Evolutionary conservation across 2,797 vertebrate species (phyloP).

Genomic region (Urosaurus nigricauda): DNA sequence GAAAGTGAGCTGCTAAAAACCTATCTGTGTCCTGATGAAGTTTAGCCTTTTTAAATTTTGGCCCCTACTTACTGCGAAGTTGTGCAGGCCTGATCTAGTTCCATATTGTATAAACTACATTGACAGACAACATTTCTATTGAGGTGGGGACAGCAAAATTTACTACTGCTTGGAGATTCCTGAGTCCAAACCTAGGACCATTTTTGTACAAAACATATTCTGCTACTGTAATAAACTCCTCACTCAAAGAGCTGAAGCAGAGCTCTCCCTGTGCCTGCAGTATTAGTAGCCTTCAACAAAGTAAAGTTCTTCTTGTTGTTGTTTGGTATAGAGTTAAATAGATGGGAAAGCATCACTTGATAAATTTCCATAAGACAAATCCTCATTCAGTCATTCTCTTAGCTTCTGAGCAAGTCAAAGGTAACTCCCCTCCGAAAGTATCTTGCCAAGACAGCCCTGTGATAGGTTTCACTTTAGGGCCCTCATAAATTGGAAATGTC

Average conservation of each 20-base stretch:
- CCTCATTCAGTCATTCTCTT: too few species aligned
- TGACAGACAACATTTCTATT: neutral
- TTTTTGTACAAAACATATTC: neutral
- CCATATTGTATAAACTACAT: neutral
- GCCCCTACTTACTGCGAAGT: too few species aligned
- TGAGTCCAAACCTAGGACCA: neutral
- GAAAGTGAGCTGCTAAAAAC: too few species aligned
- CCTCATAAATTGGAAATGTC: too few species aligned
- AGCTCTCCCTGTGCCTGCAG: neutral
- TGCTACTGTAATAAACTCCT: neutral
- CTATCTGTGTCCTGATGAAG: too few species aligned
- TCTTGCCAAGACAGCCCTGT: too few species aligned
- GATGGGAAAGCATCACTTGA: neutral
- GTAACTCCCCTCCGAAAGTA: too few species aligned
- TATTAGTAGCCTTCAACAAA: neutral
- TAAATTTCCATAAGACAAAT: neutral
- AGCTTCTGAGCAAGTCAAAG: too few species aligned
- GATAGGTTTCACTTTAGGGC: too few species aligned
- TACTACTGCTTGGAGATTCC: neutral
- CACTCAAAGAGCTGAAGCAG: neutral
- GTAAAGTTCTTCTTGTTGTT: neutral
- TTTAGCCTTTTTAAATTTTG: too few species aligned
- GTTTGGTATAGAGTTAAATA: neutral
- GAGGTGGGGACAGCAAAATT: neutral
- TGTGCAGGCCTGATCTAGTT: too few species aligned